Conservation (phyloP, 1,140 invertebrate species). For the Lepidurus arcticus region DNA sequence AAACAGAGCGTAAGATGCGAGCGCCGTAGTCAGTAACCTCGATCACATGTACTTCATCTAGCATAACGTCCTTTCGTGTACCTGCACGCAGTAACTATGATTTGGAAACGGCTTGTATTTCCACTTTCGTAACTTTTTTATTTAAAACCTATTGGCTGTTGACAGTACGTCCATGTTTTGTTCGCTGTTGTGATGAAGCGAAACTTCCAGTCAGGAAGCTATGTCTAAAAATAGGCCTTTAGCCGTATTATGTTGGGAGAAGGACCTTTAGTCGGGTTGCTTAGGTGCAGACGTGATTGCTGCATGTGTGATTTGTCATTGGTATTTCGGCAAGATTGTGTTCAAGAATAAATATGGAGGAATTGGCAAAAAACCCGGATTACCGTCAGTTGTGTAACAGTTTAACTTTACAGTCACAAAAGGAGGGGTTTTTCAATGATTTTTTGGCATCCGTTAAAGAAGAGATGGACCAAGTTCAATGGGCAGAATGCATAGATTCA, state of each 20-base stretch:
- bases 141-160: background rate
- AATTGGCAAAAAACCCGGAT: background rate
- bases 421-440: constrained; percentile 33
- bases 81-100: background rate
- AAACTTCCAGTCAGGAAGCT: background rate
- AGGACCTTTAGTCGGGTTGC: background rate
- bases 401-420: constrained; percentile 32
- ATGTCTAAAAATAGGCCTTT: background rate
- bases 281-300: background rate
- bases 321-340: background rate
- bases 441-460: constrained; percentile 27
- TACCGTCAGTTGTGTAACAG: constrained; percentile 30
- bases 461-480: constrained; percentile 22
- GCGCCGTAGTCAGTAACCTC: background rate
- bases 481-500: constrained; percentile 16
- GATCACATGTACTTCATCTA: background rate
- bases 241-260: background rate
- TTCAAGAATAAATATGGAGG: background rate
- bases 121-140: background rate
- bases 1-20: background rate
- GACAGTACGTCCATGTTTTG: background rate
- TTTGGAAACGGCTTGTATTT: background rate
- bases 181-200: background rate
- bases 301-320: background rate
- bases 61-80: background rate